These are phyloP conservation scores for Quadriops clusia DNA, from an alignment of 2,888 invertebrate species.

Conservation along the genomic window DNA sequence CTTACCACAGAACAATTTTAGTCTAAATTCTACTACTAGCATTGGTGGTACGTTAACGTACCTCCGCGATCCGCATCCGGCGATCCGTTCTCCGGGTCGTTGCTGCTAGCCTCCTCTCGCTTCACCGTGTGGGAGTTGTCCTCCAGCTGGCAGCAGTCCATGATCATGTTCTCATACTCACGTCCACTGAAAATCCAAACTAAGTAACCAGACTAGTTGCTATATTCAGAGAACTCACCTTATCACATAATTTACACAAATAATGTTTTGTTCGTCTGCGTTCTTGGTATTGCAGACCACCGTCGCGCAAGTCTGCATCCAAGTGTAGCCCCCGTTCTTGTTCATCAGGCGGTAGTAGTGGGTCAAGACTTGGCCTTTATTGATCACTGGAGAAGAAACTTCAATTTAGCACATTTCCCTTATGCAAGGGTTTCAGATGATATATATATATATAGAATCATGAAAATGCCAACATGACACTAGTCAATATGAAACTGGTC, in stretches of 20 bases:
- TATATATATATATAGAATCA: too few relatives aligned
- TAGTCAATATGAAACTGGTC: too few relatives aligned
- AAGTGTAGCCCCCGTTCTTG: slow-evolving; percentile 90
- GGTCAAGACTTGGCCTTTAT: slow-evolving; percentile 92
- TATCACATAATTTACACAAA: slow-evolving; percentile 94
- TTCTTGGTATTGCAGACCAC: slow-evolving; percentile 93
- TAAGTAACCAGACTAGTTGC: neutral
- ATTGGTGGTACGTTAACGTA: slow-evolving; percentile 37
- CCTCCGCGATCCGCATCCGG: slow-evolving; percentile 72
- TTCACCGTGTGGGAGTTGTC: slow-evolving; percentile 72
- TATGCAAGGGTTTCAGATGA: too few relatives aligned
- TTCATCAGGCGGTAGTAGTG: slow-evolving; percentile 95
- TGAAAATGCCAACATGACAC: too few relatives aligned
- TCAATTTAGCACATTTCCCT: neutral
- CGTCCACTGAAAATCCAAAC: slow-evolving; percentile 52
- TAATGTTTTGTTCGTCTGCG: slow-evolving; percentile 93
- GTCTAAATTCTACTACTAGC: slow-evolving; percentile 28
- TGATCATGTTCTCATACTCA: slow-evolving; percentile 80
- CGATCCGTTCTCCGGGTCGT: slow-evolving; percentile 80
- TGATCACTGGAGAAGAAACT: slow-evolving; percentile 65
- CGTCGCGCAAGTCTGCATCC: slow-evolving; percentile 95
- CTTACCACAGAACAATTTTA: slow-evolving; percentile 34
- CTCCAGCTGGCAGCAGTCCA: slow-evolving; percentile 89
- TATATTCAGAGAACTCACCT: slow-evolving; percentile 45
- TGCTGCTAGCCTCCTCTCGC: slow-evolving; percentile 61